phyloP scores from a whole-genome alignment of 2,113 vertebrate species.

The Clarias magur region DNA sequence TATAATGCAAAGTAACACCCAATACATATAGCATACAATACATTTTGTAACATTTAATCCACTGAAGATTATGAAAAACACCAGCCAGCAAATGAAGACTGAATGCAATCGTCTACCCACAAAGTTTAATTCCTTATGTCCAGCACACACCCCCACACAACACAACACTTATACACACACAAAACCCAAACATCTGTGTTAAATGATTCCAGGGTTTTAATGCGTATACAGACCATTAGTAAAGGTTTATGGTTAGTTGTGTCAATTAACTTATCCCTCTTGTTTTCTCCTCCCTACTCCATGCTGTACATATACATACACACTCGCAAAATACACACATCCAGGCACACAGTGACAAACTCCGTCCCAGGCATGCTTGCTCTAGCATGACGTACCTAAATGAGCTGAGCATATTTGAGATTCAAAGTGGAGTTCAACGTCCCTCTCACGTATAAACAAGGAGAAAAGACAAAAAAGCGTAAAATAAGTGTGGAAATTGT shows the following conservation, averaged over 20 bases:
- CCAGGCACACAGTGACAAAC: background rate
- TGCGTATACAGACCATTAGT: slow-evolving; percentile 11
- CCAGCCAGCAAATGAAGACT: background rate
- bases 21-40: background rate
- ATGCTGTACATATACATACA: background rate
- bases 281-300: background rate
- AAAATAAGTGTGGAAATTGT: background rate
- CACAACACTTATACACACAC: background rate
- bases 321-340: slow-evolving; percentile 8
- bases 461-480: background rate
- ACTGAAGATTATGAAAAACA: background rate
- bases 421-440: slow-evolving; percentile 38
- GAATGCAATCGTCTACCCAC: background rate
- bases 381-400: slow-evolving; percentile 32
- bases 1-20: background rate
- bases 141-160: slow-evolving; percentile 2
- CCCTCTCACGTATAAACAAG: slow-evolving; percentile 3
- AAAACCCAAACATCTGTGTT: slow-evolving; percentile 23
- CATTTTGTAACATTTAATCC: background rate
- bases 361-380: background rate
- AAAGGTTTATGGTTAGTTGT: slow-evolving; percentile 16
- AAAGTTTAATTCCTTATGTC: background rate
- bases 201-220: slow-evolving; percentile 22
- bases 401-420: slow-evolving; percentile 36
- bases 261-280: background rate